Evolutionary conservation across 2,113 vertebrate genomes (phyloP), one percentile per base, ranked within the genome.

Genomic region (Zosterops pallidus): DNA sequence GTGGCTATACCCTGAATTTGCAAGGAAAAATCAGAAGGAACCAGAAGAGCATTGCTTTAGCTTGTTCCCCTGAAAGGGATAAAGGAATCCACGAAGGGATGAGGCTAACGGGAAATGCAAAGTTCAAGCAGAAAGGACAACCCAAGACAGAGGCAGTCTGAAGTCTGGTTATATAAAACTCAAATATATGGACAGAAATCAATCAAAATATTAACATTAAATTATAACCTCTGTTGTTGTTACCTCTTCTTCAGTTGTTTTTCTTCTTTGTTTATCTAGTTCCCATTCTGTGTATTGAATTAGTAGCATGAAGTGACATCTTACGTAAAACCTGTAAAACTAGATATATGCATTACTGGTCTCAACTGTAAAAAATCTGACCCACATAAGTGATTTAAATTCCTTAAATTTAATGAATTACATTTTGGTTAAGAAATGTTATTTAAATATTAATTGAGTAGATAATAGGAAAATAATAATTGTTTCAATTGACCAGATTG

Each of bases 31-130:
- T 41, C 37, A 77, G 24, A 31, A 52, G 35, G 14, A 88, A 17
- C 4, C 15, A 25, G 39, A 1, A 2, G 13, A 44, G 3, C 7
- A 15, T 15, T 31, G 26, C 20, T 55, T 23, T 44, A 39, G 2
- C 23, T 60, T 44, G 33, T 29, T 6, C 31, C 37, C 18, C 52
- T 20, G 19, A 49, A 83, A 80, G 14, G 12, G 31, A 62, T 11
- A 44, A 60, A 44, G 41, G 24, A 81, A 35, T 28, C 18, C 20
- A 52, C 11, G 1, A 5, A 28, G 35, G 37, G 25, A 29, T 0
- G 0, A 85, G 8, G 29, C 21, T 47, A 12, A 25, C 11, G 39
- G 46, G 12, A 79, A 82, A 41, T 1, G 9, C 0, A 4, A 82
- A 64, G 25, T 3, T 80, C 31, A 49, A 37, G 46, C n/a, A 62